These are phyloP conservation scores for Glaucopsyche alexis DNA, from an alignment of 2,888 invertebrate species.

Conservation along the genomic window DNA sequence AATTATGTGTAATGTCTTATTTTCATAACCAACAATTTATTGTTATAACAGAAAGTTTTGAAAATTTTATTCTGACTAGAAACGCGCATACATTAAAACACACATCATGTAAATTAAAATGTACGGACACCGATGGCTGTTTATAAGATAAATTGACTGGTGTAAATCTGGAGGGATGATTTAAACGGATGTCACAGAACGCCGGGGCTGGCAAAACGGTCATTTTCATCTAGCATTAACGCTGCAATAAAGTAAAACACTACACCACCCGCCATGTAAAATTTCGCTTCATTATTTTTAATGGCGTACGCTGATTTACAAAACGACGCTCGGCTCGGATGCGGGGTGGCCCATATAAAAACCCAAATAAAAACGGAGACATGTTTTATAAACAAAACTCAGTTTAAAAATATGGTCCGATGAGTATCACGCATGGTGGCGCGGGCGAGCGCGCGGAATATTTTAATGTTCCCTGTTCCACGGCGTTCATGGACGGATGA, in stretches of 20 bases:
- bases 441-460: slow-evolving; percentile 63
- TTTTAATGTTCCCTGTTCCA: slow-evolving; percentile 61
- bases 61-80: background rate
- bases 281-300: slow-evolving; percentile 60
- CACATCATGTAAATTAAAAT: slow-evolving; percentile 33
- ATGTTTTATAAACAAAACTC: slow-evolving; percentile 62
- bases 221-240: slow-evolving; percentile 43
- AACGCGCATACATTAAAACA: slow-evolving; percentile 23
- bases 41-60: background rate
- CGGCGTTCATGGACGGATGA: slow-evolving; percentile 53
- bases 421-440: slow-evolving; percentile 56
- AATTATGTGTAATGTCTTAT: background rate
- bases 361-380: slow-evolving; percentile 45
- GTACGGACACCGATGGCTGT: slow-evolving; percentile 32
- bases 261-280: slow-evolving; percentile 43
- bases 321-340: slow-evolving; percentile 44
- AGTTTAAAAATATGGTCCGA: slow-evolving; percentile 64
- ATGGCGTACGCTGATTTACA: slow-evolving; percentile 54
- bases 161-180: slow-evolving; percentile 40
- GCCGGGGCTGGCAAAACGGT: slow-evolving; percentile 39
- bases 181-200: slow-evolving; percentile 35
- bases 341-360: slow-evolving; percentile 35
- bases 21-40: background rate
- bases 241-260: slow-evolving; percentile 43
- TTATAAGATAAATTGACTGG: slow-evolving; percentile 40